Base-by-base conservation (phyloP, 2,888 invertebrate genomes). In the Ischnura elegans region DNA sequence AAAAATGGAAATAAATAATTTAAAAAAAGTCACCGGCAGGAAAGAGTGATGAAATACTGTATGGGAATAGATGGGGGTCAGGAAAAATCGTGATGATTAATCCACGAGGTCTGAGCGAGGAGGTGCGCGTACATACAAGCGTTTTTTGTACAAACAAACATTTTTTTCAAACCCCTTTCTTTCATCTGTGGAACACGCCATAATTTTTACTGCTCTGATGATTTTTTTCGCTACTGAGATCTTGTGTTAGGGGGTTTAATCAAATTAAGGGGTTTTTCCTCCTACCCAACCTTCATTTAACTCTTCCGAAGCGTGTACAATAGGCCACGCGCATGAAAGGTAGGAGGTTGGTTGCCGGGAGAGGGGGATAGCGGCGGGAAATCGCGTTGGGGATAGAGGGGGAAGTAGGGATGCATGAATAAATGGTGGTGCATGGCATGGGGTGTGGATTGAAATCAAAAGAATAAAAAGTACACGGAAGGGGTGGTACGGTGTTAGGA, bases 291-390 rank as follows among this genome's bases (percentile, higher is more conserved):
- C 43, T 46, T 19, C 46, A 45, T 86, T 86, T 86, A 86, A n/a
- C 25, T 86, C 86, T 45, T 45, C 46, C 86, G 86, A 86, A 86
- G 45, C 86, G 43, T 86, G 86, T 86, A 86, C 45, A 43, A 42
- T 45, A n/a, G n/a, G 10, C 43, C 6, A 6, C n/a, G 86, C 19
- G 86, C 46, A 25, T 46, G 46, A 46, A 45, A 45, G 86, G 46
- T 25, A 4, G 21, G 85, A n/a, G n/a, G n/a, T 21, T 4, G 46
- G 86, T 45, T 16, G n/a, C 10, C 25, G 8, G 51, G 45, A 86
- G 25, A 25, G 86, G 51, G 4, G 51, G 51, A 8, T 51, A 8
- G 2, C 2, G 2, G 19, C 51, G 51, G 8, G 8, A 19, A 51
- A 8, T 51, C 19, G 51, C 51, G 46, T 21, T 8, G 46, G 86